Evolutionary conservation across 1,140 invertebrate species (phyloP), one percentile per base, ranked within the genome.

Genomic region (Polyergus mexicanus): DNA sequence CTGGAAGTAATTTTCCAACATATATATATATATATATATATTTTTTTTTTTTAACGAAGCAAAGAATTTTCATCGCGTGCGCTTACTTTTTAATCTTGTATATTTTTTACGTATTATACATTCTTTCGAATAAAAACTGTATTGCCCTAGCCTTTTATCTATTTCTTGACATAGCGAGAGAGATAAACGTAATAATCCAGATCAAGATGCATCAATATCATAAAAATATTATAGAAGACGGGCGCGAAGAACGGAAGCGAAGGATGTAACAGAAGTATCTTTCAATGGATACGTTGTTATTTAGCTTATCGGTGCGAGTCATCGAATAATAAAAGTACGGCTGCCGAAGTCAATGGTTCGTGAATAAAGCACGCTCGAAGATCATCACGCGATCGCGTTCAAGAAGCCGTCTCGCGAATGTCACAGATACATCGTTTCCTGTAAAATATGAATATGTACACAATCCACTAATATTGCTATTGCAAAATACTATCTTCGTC

Each of bases 331-430:
- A 77, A 65, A 84, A 74, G 68, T 58, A 22, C 60, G 51, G 81
- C 56, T 35, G 19, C 35, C 32, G 6, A 44, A 84, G 44, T 84
- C 81, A 84, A 84, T 77, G 81, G 74, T 44, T 84, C 81, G 72
- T 84, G 58, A 76, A 75, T 65, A 63, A 84, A 77, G 47, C 25
- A 32, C 32, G 81, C 58, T 76, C 32, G 58, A 32, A 35, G 72
- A 84, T 84, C 35, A 81, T 83, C 81, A 77, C 81, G 81, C 81
- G 58, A 84, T 84, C 58, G 16, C 81, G 41, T 19, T 66, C 72
- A 41, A 76, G 60, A 84, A 84, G 3, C 66, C 19, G 11, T 81
- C 47, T 3, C 22, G 44, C 13, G 16, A 41, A 10, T 54, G 68
- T 78, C 44, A n/a, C 1, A 38, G 41, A 41, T 80, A 51, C 19